phyloP scores from a whole-genome alignment of 2,888 invertebrate species.

The Bombylius discolor region DNA sequence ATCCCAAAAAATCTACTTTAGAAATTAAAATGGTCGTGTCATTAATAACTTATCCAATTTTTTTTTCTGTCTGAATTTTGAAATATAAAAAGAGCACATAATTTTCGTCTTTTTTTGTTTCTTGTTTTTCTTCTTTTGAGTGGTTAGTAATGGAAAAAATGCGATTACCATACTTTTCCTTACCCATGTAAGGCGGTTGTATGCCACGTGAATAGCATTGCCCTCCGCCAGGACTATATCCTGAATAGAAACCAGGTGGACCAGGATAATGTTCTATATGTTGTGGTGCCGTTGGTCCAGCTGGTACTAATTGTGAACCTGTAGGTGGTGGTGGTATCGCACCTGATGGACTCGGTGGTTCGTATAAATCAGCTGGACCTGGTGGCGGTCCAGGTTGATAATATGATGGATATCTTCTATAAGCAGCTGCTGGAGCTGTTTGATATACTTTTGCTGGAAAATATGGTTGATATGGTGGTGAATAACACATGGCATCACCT shows the following conservation, averaged over 20 bases:
- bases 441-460: conserved; percentile 41
- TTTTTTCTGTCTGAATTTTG: no score
- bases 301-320: conserved; percentile 36
- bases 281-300: conserved; percentile 33
- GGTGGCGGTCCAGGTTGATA: conserved; percentile 25
- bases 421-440: conserved; percentile 32
- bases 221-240: conserved; percentile 38
- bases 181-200: conserved; percentile 37
- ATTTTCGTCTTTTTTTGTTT: no score
- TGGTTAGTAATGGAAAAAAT: conserved; percentile 1
- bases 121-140: not conserved
- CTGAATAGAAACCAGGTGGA: conserved; percentile 43
- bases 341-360: conserved; percentile 24
- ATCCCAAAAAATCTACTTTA: no score
- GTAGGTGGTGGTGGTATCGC: conserved; percentile 18
- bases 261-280: conserved; percentile 42
- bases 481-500: conserved; percentile 38
- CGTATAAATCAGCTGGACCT: conserved; percentile 26
- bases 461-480: conserved; percentile 41
- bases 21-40: no score
- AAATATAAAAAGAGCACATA: no score
- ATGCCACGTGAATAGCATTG: conserved; percentile 46
- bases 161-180: conserved; percentile 36
- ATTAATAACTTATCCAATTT: no score
- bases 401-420: conserved; percentile 18